Conservation (phyloP, 37 sponge, comb jelly and placozoan genomes). For the Cladorhizidae sp. region DNA sequence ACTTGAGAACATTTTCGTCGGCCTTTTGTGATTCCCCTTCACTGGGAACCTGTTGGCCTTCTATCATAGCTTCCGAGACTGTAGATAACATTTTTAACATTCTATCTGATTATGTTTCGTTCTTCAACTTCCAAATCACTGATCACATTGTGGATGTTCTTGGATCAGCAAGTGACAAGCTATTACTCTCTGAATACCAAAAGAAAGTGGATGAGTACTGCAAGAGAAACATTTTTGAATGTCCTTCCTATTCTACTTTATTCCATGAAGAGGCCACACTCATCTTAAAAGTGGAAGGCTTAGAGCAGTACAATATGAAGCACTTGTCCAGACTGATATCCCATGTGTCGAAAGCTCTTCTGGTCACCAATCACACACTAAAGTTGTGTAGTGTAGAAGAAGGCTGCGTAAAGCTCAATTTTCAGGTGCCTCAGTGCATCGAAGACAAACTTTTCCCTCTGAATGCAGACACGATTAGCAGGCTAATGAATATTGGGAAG, state of each 20-base stretch:
- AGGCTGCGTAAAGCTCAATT: constrained; percentile 3
- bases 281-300: constrained; percentile 4
- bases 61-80: not conserved
- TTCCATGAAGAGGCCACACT: not conserved
- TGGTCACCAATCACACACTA: not conserved
- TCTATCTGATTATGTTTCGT: constrained; percentile 7
- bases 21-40: not conserved
- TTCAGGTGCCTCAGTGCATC: not conserved
- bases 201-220: constrained; percentile 2
- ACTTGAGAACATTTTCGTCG: not conserved
- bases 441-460: not conserved
- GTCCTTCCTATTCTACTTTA: not conserved
- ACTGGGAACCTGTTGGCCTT: not conserved
- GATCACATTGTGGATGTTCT: constrained; percentile 1
- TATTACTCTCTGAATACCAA: not conserved
- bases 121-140: constrained; percentile 12
- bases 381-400: constrained; percentile 10
- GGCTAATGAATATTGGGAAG: not conserved
- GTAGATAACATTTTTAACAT: not conserved
- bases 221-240: constrained; percentile 21
- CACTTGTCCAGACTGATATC: not conserved
- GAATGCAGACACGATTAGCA: not conserved
- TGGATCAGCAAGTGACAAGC: constrained; percentile 3
- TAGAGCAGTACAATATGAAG: not conserved
- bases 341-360: not conserved